Evolutionary conservation across 2,797 vertebrate genomes (phyloP).

Genomic region (Hapalemur alaotrensis): DNA sequence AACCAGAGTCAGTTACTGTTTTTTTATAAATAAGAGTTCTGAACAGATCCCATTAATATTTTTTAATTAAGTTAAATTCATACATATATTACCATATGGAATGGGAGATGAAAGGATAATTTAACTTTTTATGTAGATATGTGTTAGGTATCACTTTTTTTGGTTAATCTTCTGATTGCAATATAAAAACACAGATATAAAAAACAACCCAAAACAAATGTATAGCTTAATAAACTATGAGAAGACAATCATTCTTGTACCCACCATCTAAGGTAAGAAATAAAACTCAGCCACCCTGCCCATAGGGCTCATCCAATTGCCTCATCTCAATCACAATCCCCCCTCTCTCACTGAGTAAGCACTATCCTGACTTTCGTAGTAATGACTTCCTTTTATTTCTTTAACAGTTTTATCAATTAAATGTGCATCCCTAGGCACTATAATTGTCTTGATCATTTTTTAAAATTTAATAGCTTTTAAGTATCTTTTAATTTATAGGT

Average conservation of each 20-base stretch:
- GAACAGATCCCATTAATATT: background rate
- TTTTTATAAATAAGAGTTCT: background rate
- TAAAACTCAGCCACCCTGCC: background rate
- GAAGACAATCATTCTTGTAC: background rate
- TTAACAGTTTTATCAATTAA: background rate
- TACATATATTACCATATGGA: background rate
- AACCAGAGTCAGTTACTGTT: background rate
- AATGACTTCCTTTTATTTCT: background rate
- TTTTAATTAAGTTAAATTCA: background rate
- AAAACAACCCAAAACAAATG: conserved; percentile 11
- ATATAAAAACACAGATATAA: background rate
- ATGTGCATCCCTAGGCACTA: background rate
- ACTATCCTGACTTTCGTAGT: background rate
- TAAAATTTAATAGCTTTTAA: background rate
- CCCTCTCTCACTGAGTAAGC: background rate
- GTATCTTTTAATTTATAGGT: background rate
- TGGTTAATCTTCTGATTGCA: background rate
- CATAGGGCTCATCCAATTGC: background rate
- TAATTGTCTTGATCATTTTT: background rate
- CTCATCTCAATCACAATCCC: background rate
- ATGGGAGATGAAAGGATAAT: background rate
- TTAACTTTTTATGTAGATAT: background rate
- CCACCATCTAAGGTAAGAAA: background rate
- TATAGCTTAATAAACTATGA: background rate
- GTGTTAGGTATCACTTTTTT: background rate